phyloP scores from a whole-genome alignment of 2,888 invertebrate genomes.

The Ecliptopera silaceata region DNA sequence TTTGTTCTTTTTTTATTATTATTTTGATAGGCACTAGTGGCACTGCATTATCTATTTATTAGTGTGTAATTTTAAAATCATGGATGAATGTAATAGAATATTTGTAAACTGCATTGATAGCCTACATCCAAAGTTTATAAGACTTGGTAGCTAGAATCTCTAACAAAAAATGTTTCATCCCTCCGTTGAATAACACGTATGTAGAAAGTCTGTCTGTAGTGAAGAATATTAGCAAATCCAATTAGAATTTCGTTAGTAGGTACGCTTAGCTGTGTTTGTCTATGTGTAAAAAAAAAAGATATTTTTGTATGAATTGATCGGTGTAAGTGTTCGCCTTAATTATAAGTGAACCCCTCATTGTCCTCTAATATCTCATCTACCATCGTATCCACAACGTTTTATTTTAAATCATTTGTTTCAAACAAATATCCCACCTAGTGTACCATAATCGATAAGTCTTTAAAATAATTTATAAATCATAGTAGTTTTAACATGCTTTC shows the following conservation, averaged over 20 bases:
- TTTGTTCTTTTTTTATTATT: constrained; percentile 50
- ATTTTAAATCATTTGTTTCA: constrained; percentile 10
- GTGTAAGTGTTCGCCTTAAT: constrained; percentile 68
- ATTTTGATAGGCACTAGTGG: constrained; percentile 35
- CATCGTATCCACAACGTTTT: constrained; percentile 3
- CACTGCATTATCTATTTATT: constrained; percentile 35
- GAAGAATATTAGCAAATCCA: constrained; percentile 24
- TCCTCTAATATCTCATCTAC: too few species aligned
- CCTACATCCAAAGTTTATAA: constrained; percentile 13
- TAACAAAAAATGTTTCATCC: constrained; percentile 17
- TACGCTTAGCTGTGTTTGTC: constrained; percentile 71
- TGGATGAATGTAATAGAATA: constrained; percentile 18
- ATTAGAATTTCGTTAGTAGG: constrained; percentile 44
- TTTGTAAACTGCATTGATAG: constrained; percentile 6
- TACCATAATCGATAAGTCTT: constrained; percentile 71
- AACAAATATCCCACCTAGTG: constrained; percentile 72
- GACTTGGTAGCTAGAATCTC: constrained; percentile 23
- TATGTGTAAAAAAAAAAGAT: constrained; percentile 76
- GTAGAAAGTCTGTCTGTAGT: constrained; percentile 29
- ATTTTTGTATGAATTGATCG: constrained; percentile 79
- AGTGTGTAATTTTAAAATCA: constrained; percentile 35
- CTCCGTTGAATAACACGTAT: constrained; percentile 26
- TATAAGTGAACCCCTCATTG: constrained; percentile 44
- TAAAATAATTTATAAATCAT: constrained; percentile 32
- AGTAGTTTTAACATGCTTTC: constrained; percentile 46